A percentile compares a stretch with the other conserved stretches of the same genome.
Evolutionary conservation across 1,140 invertebrate species (phyloP).

Genomic region (Drosophila pruinosa): DNA sequence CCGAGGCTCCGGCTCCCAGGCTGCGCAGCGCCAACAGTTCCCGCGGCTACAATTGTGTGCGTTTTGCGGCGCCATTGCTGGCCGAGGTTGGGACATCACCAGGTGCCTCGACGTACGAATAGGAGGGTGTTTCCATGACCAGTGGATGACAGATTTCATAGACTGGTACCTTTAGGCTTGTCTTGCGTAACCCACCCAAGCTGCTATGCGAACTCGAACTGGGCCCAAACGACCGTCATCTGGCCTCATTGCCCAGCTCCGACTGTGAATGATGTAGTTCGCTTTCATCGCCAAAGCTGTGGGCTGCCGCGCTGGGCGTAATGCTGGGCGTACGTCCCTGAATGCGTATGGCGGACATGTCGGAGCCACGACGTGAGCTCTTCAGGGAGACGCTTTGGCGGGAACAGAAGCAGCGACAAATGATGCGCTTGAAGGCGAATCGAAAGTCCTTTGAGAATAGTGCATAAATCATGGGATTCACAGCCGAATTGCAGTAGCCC

Average conservation of each 20-base stretch:
- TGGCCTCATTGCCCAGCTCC: conserved; percentile 83
- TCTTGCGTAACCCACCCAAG: conserved; percentile 78
- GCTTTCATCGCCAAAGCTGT: conserved; percentile 84
- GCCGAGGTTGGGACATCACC: conserved; percentile 25
- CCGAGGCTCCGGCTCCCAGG: conserved; percentile 34
- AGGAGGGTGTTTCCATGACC: conserved; percentile 77
- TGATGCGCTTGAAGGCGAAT: conserved; percentile 91
- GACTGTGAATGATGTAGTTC: conserved; percentile 84
- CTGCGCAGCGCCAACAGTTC: conserved; percentile 68
- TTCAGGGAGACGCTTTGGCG: conserved; percentile 71
- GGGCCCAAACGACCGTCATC: conserved; percentile 84
- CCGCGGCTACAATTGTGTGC: conserved; percentile 78
- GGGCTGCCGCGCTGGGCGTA: conserved; percentile 81
- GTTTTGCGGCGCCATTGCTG: conserved; percentile 26
- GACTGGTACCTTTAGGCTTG: conserved; percentile 73
- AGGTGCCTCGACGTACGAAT: conserved; percentile 66
- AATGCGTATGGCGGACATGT: conserved; percentile 86
- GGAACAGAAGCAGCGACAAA: conserved; percentile 84
- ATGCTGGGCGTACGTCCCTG: conserved; percentile 84
- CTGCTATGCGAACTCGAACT: conserved; percentile 81
- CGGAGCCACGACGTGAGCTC: conserved; percentile 85
- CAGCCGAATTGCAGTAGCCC: conserved; percentile 95
- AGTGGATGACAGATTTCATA: conserved; percentile 82
- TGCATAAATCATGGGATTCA: conserved; percentile 94
- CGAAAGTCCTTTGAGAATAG: conserved; percentile 93